phyloP scores from a whole-genome alignment of 2,113 vertebrate genomes.

The Garra rufa region DNA sequence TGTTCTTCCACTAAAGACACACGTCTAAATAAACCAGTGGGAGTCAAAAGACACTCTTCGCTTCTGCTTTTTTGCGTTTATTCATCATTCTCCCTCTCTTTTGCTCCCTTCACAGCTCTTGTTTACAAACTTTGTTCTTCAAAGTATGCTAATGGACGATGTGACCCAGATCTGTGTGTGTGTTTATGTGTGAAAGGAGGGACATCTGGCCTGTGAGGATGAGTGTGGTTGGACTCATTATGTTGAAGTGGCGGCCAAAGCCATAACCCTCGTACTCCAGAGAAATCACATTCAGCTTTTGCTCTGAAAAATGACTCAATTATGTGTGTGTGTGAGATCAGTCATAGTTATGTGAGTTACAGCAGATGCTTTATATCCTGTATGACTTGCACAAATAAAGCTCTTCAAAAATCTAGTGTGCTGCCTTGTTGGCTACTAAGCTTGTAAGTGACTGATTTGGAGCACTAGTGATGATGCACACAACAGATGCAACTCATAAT shows the following conservation, averaged over 20 bases:
- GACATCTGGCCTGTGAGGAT: neutral
- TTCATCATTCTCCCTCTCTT: neutral
- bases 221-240: neutral
- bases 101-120: neutral
- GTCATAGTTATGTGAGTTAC: neutral
- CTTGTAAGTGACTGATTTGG: too few relatives aligned
- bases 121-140: conserved; percentile 18
- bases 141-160: conserved; percentile 25
- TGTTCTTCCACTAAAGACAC: neutral
- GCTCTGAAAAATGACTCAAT: neutral
- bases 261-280: neutral
- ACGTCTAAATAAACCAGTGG: neutral
- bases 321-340: neutral
- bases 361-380: neutral
- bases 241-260: neutral
- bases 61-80: neutral
- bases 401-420: too few relatives aligned
- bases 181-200: neutral
- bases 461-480: too few relatives aligned
- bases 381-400: neutral
- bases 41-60: neutral
- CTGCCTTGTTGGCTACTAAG: neutral
- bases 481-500: too few relatives aligned
- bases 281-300: neutral
- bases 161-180: conserved; percentile 30